Conservation (phyloP, 2,888 invertebrate species). For the Chrysopilus asiliformis region DNA sequence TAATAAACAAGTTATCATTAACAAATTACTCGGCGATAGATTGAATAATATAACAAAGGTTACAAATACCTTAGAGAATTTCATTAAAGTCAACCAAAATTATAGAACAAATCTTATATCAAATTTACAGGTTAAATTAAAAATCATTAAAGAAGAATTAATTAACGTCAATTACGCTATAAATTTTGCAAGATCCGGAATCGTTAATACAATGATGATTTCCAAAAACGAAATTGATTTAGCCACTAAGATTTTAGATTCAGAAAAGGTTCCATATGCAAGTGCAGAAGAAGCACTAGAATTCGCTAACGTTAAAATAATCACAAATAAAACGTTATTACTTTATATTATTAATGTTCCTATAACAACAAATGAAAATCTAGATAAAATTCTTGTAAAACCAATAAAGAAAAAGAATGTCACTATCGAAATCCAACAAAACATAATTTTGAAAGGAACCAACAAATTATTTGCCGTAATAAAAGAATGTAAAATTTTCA, state of each 20-base stretch:
- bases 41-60: not conserved
- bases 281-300: too few species aligned
- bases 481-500: not conserved
- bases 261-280: not conserved
- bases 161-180: conserved; percentile 1
- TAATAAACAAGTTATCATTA: too few species aligned
- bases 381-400: not conserved
- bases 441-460: not conserved
- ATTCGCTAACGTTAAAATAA: not conserved
- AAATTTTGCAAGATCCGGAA: not conserved
- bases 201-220: not conserved
- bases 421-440: not conserved
- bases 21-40: too few species aligned
- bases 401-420: not conserved
- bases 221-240: not conserved
- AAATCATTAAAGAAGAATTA: conserved; percentile 1
- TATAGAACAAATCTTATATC: not conserved
- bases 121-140: not conserved
- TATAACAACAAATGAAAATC: not conserved
- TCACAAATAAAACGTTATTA: not conserved
- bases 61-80: not conserved
- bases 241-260: not conserved
- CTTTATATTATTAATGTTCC: conserved; percentile 1
- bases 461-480: not conserved
- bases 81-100: too few species aligned